Evolutionary conservation across 2,797 vertebrate species (phyloP).

Genomic region (Brachyalestes nurse): DNA sequence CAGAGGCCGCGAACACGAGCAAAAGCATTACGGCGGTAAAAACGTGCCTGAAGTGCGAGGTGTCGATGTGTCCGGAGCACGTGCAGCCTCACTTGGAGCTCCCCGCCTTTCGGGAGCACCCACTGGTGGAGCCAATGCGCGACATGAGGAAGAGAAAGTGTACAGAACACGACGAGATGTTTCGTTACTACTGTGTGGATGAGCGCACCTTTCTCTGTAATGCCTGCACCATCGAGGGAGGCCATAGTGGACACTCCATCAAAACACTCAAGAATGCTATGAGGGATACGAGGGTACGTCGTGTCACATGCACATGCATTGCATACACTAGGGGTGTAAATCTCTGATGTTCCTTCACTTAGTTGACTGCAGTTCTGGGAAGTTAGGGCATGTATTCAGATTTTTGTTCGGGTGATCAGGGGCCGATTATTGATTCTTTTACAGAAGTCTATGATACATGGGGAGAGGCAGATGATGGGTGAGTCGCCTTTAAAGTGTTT

Average conservation of each 20-base stretch:
- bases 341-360: too few species aligned
- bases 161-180: conserved; percentile 75
- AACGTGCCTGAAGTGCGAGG: conserved; percentile 82
- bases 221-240: conserved; percentile 77
- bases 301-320: too few species aligned
- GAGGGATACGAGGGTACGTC: conserved; percentile 75
- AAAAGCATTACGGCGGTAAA: conserved; percentile 67
- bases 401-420: too few species aligned
- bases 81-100: conserved; percentile 77
- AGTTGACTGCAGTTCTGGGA: too few species aligned
- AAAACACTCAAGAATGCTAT: conserved; percentile 78
- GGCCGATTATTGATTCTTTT: too few species aligned
- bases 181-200: conserved; percentile 77
- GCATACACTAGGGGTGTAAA: too few species aligned
- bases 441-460: too few species aligned
- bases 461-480: too few species aligned
- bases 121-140: conserved; percentile 71
- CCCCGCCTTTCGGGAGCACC: conserved; percentile 77
- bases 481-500: too few species aligned
- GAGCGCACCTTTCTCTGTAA: conserved; percentile 76
- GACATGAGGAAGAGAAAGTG: conserved; percentile 78
- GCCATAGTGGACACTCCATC: conserved; percentile 74
- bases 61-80: conserved; percentile 80
- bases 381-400: too few species aligned
- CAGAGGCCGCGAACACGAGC: conserved; percentile 12